Base-by-base conservation (phyloP, 2,797 vertebrate genomes). In the Lepus townsendii region DNA sequence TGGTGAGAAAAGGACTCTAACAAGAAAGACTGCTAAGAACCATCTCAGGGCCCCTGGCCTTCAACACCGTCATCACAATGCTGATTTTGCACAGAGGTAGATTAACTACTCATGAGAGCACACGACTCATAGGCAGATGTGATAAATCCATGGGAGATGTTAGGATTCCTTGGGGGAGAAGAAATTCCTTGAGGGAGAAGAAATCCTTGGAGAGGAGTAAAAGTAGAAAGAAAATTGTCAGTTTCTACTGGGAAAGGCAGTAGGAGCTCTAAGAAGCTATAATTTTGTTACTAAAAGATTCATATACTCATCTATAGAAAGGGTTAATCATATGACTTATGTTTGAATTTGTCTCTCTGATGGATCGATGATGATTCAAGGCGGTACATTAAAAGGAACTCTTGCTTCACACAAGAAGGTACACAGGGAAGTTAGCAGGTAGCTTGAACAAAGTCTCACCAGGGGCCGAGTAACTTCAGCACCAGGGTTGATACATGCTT, bases 221-320 rank as follows among this genome's bases (percentile, higher is more conserved):
- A 47, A 11, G 57, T 82, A 63, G 24, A 77, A 95, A 90, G 5
- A 38, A 79, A 76, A 94, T 65, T 19, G 32, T 65, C 10, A 93
- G 52, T 83, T 90, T 75, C 16, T 83, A 50, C 42, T 77, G 27
- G 10, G 5, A 78, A 87, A 90, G 32, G 6, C 42, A 52, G 27
- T 11, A 50, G 32, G 63, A 71, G 19, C 2, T 32, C 27, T 82
- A 79, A 84, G 42, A 32, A 94, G 57, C 26, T 24, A 50, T 5
- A 80, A 26, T 82, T 84, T 77, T 69, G 5, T 84, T 85, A 82
- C 35, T 62, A 19, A 62, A 47, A 85, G 72, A 78, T 10, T 1
- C 7, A 63, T 38, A 10, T 4, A 77, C 0, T 60, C 22, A 69
- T 71, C 19, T 42, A 17, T 60, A 83, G 11, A 68, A 52, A 77